Percentiles rank a stretch among this genome's conserved stretches.
Evolutionary conservation across 2,888 invertebrate species (phyloP).

Genomic region (Polymixis flavicincta): DNA sequence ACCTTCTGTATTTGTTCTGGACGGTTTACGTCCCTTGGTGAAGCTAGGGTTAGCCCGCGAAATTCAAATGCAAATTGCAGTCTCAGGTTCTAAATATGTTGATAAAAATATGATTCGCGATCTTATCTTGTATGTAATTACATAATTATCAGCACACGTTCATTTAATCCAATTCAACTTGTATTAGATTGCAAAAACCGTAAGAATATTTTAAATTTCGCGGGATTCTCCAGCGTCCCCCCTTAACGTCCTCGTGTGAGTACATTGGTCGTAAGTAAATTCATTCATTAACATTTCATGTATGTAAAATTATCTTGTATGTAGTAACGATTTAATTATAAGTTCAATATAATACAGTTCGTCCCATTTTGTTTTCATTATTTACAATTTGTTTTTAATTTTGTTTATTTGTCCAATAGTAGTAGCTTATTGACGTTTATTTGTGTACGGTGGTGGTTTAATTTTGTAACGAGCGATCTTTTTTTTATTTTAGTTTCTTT

Average conservation of each 20-base stretch:
- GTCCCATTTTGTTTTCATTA: slow-evolving; percentile 56
- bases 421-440: slow-evolving; percentile 53
- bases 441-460: slow-evolving; percentile 60
- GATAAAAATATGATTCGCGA: no score
- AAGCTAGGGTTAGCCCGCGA: no score
- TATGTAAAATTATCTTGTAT: slow-evolving; percentile 69
- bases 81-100: no score
- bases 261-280: slow-evolving; percentile 49
- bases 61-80: no score
- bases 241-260: slow-evolving; percentile 32
- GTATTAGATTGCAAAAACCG: no score
- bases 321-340: slow-evolving; percentile 65
- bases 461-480: slow-evolving; percentile 39
- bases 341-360: slow-evolving; percentile 53
- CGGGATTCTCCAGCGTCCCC: no score
- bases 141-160: no score
- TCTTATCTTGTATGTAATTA: no score
- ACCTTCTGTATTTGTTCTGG: neutral
- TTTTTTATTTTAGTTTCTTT: neutral
- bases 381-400: slow-evolving; percentile 44
- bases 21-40: neutral
- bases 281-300: slow-evolving; percentile 7
- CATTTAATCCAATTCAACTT: no score
- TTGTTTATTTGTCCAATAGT: slow-evolving; percentile 45
- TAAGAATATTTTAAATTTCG: no score